Evolutionary conservation across 64 coral and sea anemone genomes (phyloP), one percentile per base, ranked within the genome.

Genomic region (Orbicella faveolata): DNA sequence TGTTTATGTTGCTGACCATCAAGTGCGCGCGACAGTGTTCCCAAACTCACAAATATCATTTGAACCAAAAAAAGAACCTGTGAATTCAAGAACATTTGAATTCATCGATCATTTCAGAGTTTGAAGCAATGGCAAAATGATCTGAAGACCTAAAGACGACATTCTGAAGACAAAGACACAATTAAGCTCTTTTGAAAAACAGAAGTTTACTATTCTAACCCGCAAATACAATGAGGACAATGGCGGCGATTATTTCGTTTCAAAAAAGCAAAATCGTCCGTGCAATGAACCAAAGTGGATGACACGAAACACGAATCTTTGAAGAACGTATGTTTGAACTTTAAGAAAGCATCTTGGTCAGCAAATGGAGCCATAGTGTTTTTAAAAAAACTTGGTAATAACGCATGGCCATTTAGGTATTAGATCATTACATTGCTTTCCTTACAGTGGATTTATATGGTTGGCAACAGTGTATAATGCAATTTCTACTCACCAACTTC

Each of bases 401-500:
- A 35, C 23, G 4, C 44, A 4, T 48, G 44, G 5, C 5, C 44
- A 48, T 48, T 48, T 48, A 6, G 44, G 44, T 48, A 48, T 48
- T 48, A 48, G 44, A 48, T 48, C 44, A 48, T 48, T 48, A 6
- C 44, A 5, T 48, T 48, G 44, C 44, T 5, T 48, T 48, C 44
- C 44, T 48, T 48, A 48, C 44, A 48, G 44, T 41, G 39, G 39
- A 41, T 41, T 41, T 4, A 41, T 41, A 41, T 2, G 39, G 7
- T 57, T 79, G 20, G 5, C 15, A 57, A 25, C 66, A 69, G 4
- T 69, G 6, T 6, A 16, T 65, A 41, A 15, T 48, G n/a, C 53
- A 64, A 15, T 16, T 14, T 67, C 33, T 67, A 48, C 90, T 86
- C 36, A 92, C 90, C 90, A 78, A 92, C 23, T 69, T 92, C 90